Evolutionary conservation across 1,140 invertebrate species (phyloP).

Genomic region (Reticulitermes speratus): DNA sequence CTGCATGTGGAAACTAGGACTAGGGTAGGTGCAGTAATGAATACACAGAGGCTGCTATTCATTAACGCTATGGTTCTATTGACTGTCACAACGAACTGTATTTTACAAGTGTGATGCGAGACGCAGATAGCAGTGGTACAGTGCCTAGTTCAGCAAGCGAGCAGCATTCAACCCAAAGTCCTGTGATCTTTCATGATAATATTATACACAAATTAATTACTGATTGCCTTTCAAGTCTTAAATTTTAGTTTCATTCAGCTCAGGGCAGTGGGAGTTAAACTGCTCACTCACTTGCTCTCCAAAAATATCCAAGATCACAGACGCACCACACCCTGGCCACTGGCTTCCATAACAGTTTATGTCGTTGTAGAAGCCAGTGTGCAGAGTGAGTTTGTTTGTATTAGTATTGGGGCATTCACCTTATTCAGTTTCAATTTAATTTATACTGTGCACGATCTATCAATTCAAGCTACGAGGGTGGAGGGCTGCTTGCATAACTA

Average conservation of each 20-base stretch:
- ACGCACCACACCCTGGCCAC: neutral
- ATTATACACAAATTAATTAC: slow-evolving; percentile 13
- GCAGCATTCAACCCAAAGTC: neutral
- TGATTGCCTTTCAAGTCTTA: neutral
- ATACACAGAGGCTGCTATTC: slow-evolving; percentile 30
- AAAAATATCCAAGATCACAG: slow-evolving; percentile 10
- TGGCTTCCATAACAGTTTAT: neutral
- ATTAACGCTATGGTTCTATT: slow-evolving; percentile 36
- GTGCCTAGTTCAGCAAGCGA: slow-evolving; percentile 22
- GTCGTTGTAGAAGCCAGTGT: neutral
- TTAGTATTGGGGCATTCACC: neutral
- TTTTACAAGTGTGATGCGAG: slow-evolving; percentile 34
- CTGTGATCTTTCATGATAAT: neutral
- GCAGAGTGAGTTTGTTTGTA: neutral
- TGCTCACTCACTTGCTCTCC: neutral
- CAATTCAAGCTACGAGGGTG: neutral
- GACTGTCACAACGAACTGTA: slow-evolving; percentile 35
- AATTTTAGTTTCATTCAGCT: neutral
- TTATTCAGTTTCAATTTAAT: too few relatives aligned
- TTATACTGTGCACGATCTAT: too few relatives aligned
- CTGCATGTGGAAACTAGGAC: neutral
- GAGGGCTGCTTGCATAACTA: neutral
- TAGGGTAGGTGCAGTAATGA: neutral
- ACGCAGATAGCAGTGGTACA: slow-evolving; percentile 32
- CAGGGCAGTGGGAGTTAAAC: neutral